These are phyloP conservation scores for Marcusenius ussheri DNA, from an alignment of 2,113 vertebrate genomes.

Conservation along the genomic window DNA sequence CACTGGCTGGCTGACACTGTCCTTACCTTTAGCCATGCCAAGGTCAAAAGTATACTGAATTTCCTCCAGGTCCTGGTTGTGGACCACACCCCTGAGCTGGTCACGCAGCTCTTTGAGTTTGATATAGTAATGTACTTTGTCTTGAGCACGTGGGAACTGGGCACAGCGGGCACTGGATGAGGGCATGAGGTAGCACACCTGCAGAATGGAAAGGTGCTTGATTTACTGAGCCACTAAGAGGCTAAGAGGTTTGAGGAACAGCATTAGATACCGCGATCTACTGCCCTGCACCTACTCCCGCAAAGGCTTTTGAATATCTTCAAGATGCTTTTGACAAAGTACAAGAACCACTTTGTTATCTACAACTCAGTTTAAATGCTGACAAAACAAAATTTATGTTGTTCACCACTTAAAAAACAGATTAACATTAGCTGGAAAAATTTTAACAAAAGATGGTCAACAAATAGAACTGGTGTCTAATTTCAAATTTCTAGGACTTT, in stretches of 20 bases:
- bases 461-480: too few relatives aligned
- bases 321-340: too few relatives aligned
- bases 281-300: too few relatives aligned
- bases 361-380: too few relatives aligned
- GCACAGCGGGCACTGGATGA: constrained; percentile 74
- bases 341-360: too few relatives aligned
- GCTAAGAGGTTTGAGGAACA: not conserved
- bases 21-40: constrained; percentile 67
- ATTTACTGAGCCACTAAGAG: not conserved
- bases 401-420: too few relatives aligned
- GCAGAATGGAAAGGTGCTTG: not conserved
- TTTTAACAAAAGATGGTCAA: too few relatives aligned
- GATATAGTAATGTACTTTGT: constrained; percentile 78
- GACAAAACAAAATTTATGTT: too few relatives aligned
- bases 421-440: too few relatives aligned
- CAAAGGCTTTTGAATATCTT: too few relatives aligned
- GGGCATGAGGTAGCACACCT: constrained; percentile 77
- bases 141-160: constrained; percentile 75
- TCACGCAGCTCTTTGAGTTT: constrained; percentile 71
- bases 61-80: constrained; percentile 45
- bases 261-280: not conserved
- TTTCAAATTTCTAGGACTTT: too few relatives aligned
- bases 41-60: constrained; percentile 67
- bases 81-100: constrained; percentile 60
- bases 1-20: not conserved